Base-by-base conservation (phyloP, 1,140 invertebrate species). In the Manduca sexta region DNA sequence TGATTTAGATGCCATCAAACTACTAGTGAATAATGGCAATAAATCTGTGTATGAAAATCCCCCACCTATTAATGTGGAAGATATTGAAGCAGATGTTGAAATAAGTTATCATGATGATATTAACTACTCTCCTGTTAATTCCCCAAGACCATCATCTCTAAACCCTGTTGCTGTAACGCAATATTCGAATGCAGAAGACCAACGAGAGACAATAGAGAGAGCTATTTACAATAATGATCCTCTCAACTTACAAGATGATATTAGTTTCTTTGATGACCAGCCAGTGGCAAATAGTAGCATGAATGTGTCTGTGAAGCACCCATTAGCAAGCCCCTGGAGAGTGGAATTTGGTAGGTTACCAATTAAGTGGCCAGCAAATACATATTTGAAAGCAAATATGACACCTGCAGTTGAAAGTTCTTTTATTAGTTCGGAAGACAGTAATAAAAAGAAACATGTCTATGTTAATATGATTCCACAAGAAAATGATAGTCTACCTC, bases 341-440 rank as follows among this genome's bases (percentile, higher is more conserved):
- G 70, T 69, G 11, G 77, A 84, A 52, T 83, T 78, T 69, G 64
- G 56, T n/a, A 73, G 52, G 46, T 55, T 85, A 43, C 81, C 81
- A n/a, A 78, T 82, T 40, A 83, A 75, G 62, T 83, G 79, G 79
- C 75, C 70, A 37, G 69, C 64, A 4, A 82, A 85, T 41, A 66
- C 73, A 13, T 83, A 82, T 67, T 70, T 83, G 0, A 83, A 85
- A 54, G 49, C 82, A 4, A 80, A 85, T 44, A 81, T 85, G 82
- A 85, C 82, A 43, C 82, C 82, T 34, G 79, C 82, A 17, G 62
- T 77, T 37, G 82, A 85, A 46, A 70, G 69, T 37, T 85, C 82
- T 16, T 85, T 79, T 42, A 69, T 83, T 1, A 75, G 74, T 48
- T 65, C 66, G 44, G 68, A 69, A 60, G 71, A 79, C 10, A 56